Evolutionary conservation across 2,888 invertebrate species (phyloP).

Genomic region (Antitype chi): DNA sequence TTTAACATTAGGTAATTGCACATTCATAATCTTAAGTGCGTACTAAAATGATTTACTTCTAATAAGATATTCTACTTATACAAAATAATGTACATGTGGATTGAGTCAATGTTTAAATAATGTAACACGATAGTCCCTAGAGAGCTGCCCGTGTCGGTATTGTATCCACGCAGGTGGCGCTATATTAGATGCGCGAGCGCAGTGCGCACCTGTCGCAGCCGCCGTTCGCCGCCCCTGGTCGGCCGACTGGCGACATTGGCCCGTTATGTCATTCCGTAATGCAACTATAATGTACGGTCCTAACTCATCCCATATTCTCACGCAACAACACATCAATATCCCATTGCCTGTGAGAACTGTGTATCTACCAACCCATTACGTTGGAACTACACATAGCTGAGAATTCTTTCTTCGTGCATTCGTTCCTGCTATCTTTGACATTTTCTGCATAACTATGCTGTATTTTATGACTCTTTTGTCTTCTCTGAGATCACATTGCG

Average conservation of each 20-base stretch:
- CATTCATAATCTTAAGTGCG: background rate
- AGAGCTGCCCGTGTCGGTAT: constrained; percentile 34
- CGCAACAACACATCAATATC: constrained; percentile 81
- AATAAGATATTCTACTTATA: background rate
- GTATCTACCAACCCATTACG: constrained; percentile 60
- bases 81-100: constrained; percentile 6
- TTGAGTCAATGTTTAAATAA: constrained; percentile 50
- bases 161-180: constrained; percentile 65
- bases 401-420: constrained; percentile 56
- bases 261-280: constrained; percentile 87
- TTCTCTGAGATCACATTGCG: constrained; percentile 13
- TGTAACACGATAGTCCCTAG: constrained; percentile 38
- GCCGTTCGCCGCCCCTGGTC: constrained; percentile 67
- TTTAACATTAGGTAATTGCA: background rate
- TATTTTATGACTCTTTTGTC: constrained; percentile 43
- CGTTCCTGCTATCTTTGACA: constrained; percentile 46
- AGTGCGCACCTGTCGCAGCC: constrained; percentile 78
- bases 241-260: constrained; percentile 71
- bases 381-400: constrained; percentile 50
- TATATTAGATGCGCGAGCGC: constrained; percentile 60
- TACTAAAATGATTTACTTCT: background rate
- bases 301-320: constrained; percentile 83
- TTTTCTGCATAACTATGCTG: constrained; percentile 39
- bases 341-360: constrained; percentile 76
- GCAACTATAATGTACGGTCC: constrained; percentile 78